Evolutionary conservation across 2,113 vertebrate species (phyloP).

Genomic region (Eonycteris spelaea): DNA sequence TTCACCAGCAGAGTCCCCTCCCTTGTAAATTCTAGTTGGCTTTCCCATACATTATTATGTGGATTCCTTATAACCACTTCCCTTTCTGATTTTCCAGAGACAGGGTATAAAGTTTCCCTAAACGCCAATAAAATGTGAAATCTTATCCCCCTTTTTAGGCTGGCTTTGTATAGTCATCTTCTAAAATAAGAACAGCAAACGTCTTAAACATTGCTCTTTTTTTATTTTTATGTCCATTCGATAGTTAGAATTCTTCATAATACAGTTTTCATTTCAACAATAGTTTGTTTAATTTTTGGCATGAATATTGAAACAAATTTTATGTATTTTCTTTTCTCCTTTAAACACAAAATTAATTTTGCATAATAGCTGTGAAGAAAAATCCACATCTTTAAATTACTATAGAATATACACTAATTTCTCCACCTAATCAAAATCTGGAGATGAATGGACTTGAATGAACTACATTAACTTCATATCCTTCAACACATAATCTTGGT

Average conservation of each 20-base stretch:
- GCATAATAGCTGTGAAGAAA: conserved; percentile 14
- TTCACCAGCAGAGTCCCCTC: conserved; percentile 82
- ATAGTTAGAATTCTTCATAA: conserved; percentile 73
- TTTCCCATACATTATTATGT: conserved; percentile 87
- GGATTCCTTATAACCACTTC: conserved; percentile 90
- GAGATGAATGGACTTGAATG: conserved; percentile 50
- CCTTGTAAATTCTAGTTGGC: conserved; percentile 87
- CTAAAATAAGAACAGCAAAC: conserved; percentile 83
- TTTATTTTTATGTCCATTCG: conserved; percentile 83
- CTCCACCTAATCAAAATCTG: conserved; percentile 56
- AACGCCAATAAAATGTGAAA: conserved; percentile 87
- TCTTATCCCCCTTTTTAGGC: conserved; percentile 80
- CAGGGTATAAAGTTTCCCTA: conserved; percentile 86
- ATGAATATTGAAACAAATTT: conserved; percentile 60
- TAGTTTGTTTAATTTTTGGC: background rate
- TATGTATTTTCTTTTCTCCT: conserved; percentile 65
- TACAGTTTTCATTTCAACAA: conserved; percentile 55
- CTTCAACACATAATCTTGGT: conserved; percentile 52
- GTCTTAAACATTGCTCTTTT: conserved; percentile 72
- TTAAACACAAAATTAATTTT: conserved; percentile 56
- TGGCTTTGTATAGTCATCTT: conserved; percentile 85
- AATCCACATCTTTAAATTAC: conserved; percentile 51
- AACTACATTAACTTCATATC: conserved; percentile 40
- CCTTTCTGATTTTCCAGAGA: conserved; percentile 90
- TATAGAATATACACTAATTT: conserved; percentile 44